Evolutionary conservation across 2,888 invertebrate species (phyloP).

Genomic region (Lumbricus terrestris): DNA sequence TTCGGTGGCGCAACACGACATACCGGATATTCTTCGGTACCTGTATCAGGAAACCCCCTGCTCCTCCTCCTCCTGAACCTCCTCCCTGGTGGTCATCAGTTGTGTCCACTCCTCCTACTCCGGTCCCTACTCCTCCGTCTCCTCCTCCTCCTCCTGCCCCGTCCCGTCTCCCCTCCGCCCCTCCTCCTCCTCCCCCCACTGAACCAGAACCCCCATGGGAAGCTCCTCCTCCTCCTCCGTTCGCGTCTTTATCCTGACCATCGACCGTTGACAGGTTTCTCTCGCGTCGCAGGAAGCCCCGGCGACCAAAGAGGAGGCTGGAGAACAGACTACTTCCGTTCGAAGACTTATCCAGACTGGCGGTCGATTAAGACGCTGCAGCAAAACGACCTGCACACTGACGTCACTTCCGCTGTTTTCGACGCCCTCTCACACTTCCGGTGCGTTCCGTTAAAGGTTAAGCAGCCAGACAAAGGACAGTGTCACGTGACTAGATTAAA

Average conservation of each 20-base stretch:
- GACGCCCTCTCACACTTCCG: background rate
- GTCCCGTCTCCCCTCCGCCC: background rate
- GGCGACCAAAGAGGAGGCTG: constrained; percentile 5
- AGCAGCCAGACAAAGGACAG: background rate
- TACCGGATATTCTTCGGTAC: constrained; percentile 9
- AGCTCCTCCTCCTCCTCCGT: background rate
- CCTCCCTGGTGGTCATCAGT: background rate
- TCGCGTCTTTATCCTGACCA: background rate
- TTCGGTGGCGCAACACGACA: constrained; percentile 3
- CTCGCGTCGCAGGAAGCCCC: constrained; percentile 7
- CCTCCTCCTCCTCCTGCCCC: background rate
- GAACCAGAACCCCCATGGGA: background rate
- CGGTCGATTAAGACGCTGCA: background rate
- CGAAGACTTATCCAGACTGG: background rate
- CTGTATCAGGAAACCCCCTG: background rate
- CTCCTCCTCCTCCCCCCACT: background rate
- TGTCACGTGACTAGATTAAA: background rate
- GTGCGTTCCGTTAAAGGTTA: background rate
- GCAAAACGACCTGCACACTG: background rate
- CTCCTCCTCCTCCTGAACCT: background rate
- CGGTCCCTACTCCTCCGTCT: background rate
- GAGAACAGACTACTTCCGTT: constrained; percentile 15
- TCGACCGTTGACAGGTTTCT: constrained; percentile 7
- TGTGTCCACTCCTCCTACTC: background rate
- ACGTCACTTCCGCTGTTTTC: background rate